Base-by-base conservation (phyloP, 2,113 vertebrate species). In the Mus pahari region DNA sequence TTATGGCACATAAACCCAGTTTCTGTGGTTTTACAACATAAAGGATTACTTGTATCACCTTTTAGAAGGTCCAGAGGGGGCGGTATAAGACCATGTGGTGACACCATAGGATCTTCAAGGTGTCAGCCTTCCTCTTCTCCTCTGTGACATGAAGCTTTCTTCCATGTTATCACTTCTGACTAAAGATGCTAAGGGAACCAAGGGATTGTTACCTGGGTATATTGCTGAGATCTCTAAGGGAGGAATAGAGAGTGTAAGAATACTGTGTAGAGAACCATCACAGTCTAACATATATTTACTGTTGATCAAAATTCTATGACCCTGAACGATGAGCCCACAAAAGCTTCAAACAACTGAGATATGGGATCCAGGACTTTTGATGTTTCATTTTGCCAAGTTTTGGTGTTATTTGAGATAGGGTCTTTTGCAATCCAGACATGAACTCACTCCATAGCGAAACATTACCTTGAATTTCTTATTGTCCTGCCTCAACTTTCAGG, bases 41-140 rank as follows among this genome's bases (percentile, higher is more conserved):
- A 0, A 73, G 20, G 48, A 92, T 96, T 84, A 87, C 77, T 95
- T 45, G 83, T 26, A 75, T 89, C 36, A 26, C 17, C 7, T 88
- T 97, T 97, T 53, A 90, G 64, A 26, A 95, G 96, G 74, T 88
- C 42, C 64, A 71, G 20, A 62, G 42, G n/a, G 83, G 17, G 87
- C 24, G 26, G 22, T 71, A 5, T 70, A 82, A 81, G 45, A 75
- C 50, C 58, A 24, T 7, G 12, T 9, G 42, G 33, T 55, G n/a
- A 91, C 58, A 82, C 53, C 28, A 28, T 7, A 71, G 55, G 66
- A 11, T 26, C 50, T 31, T 68, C 45, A 70, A 36, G 22, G 50
- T 77, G 3, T 14, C 1, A 77, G 28, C 9, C 70, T 77, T 87
- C 60, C 20, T n/a, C 4, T 17, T 91, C 66, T 74, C 13, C 33